Conservation (phyloP, 1,140 invertebrate species). For the Bombus affinis region DNA sequence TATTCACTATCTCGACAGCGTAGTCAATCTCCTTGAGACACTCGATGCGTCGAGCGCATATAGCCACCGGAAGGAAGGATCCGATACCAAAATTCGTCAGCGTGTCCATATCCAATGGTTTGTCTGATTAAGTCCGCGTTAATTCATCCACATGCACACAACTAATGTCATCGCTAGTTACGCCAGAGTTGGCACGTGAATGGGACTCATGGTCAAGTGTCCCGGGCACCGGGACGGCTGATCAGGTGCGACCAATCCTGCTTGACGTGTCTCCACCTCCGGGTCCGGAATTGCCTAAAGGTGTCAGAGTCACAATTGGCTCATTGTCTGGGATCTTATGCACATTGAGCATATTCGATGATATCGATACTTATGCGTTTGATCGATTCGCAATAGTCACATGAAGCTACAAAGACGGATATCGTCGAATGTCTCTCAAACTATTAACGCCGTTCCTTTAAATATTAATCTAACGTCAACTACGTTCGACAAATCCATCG, state of each 20-base stretch:
- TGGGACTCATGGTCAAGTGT: slow-evolving; percentile 47
- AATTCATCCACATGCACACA: slow-evolving; percentile 60
- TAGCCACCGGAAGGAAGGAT: background rate
- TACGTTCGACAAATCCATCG: background rate
- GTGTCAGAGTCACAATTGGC: slow-evolving; percentile 49
- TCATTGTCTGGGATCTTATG: slow-evolving; percentile 32
- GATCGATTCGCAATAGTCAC: slow-evolving; percentile 14
- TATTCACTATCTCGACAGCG: background rate
- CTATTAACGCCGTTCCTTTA: background rate
- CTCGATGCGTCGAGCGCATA: slow-evolving; percentile 13
- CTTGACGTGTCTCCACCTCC: slow-evolving; percentile 22
- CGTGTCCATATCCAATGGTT: slow-evolving; percentile 55
- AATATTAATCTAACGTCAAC: background rate
- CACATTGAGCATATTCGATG: background rate
- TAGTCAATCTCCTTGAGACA: slow-evolving; percentile 38
- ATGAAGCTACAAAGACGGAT: background rate
- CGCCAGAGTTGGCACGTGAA: slow-evolving; percentile 56
- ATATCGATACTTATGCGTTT: background rate
- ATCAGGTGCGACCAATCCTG: slow-evolving; percentile 46
- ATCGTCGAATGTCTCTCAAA: background rate
- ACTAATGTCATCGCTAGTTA: slow-evolving; percentile 61
- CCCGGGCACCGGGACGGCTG: slow-evolving; percentile 31
- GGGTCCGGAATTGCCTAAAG: slow-evolving; percentile 45
- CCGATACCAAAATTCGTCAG: slow-evolving; percentile 44
- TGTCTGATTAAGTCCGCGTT: slow-evolving; percentile 56